These are phyloP conservation scores for Misgurnus anguillicaudatus DNA, from an alignment of 2,113 vertebrate genomes.

Conservation along the genomic window DNA sequence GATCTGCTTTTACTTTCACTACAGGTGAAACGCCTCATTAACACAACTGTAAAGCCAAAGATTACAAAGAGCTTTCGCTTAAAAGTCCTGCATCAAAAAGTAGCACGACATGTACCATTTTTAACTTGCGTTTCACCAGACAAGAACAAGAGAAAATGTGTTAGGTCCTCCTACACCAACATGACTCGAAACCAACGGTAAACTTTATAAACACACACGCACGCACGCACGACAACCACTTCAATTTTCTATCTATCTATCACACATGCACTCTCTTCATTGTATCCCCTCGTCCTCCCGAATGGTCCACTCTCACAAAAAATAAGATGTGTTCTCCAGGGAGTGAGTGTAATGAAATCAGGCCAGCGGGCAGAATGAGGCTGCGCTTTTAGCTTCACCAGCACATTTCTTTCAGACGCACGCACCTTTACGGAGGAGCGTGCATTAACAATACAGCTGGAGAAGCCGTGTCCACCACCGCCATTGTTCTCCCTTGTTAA, in stretches of 20 bases:
- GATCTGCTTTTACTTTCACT: too few species aligned
- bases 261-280: slow-evolving; percentile 37
- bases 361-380: slow-evolving; percentile 63
- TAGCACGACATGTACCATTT: too few species aligned
- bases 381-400: slow-evolving; percentile 77
- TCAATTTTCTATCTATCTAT: slow-evolving; percentile 22
- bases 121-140: too few species aligned
- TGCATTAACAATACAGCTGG: slow-evolving; percentile 73
- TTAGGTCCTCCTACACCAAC: too few species aligned
- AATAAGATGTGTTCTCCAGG: slow-evolving; percentile 67
- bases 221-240: slow-evolving; percentile 10
- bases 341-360: slow-evolving; percentile 81
- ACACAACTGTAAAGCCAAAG: too few species aligned
- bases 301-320: slow-evolving; percentile 63
- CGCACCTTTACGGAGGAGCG: slow-evolving; percentile 68
- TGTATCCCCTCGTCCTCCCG: slow-evolving; percentile 27
- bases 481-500: slow-evolving; percentile 77
- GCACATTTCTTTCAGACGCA: slow-evolving; percentile 79
- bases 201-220: background rate
- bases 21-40: too few species aligned
- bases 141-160: too few species aligned
- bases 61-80: too few species aligned
- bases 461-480: slow-evolving; percentile 64
- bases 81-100: too few species aligned
- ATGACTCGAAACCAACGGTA: background rate